phyloP scores from a whole-genome alignment of 92 coral and sea anemone species.

The Actinostola sp. region DNA sequence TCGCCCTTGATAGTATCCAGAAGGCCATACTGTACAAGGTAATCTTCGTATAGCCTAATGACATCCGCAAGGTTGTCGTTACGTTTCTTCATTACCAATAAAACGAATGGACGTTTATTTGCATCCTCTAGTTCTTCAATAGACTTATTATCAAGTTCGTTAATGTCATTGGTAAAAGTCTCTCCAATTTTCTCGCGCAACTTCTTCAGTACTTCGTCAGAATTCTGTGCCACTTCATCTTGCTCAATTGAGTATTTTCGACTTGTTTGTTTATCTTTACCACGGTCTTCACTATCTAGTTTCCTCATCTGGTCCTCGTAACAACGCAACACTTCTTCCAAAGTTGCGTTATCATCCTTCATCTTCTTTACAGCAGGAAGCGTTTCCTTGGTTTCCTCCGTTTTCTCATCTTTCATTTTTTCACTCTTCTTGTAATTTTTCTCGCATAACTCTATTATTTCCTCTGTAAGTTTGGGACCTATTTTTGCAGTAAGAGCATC shows the following conservation, averaged over 20 bases:
- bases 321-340: conserved; percentile 35
- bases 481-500: conserved; percentile 35
- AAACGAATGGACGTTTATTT: conserved; percentile 36
- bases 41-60: conserved; percentile 48
- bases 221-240: neutral
- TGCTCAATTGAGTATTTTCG: no score
- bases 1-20: conserved; percentile 29
- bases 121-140: conserved; percentile 20
- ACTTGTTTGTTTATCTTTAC: conserved; percentile 19
- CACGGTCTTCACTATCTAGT: conserved; percentile 7
- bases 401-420: neutral
- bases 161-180: conserved; percentile 32
- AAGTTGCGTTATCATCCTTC: conserved; percentile 36
- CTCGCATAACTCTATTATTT: conserved; percentile 18
- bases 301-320: conserved; percentile 42
- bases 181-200: conserved; percentile 51
- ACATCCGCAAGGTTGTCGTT: conserved; percentile 57
- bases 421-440: neutral
- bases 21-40: conserved; percentile 25
- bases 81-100: conserved; percentile 39
- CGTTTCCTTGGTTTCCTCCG: neutral
- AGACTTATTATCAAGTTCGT: conserved; percentile 8
- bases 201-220: neutral
- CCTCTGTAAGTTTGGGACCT: conserved; percentile 39
- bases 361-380: conserved; percentile 32